Base-by-base conservation (phyloP, 2,113 vertebrate species). In the Salvelinus fontinalis region DNA sequence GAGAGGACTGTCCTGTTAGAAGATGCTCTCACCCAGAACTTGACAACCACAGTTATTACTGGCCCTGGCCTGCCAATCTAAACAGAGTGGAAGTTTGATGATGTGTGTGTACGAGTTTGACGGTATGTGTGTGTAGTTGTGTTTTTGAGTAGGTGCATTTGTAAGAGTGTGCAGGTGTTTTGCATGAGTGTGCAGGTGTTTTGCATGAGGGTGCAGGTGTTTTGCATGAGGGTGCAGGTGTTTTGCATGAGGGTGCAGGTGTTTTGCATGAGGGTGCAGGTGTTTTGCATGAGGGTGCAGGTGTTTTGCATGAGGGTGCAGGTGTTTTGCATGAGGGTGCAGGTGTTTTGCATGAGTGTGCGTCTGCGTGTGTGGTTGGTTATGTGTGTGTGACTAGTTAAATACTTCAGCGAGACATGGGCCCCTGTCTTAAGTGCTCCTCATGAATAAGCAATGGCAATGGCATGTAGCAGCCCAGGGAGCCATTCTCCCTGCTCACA, bases 361-460 rank as follows among this genome's bases (percentile, higher is more conserved):
- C 22, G 20, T 69, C 6, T 69, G 67, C 13, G 13, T 66, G 64
- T 66, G 64, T 66, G 6, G 59, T 18, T 27, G 65, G 5, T 24
- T 27, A 24, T 2, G 65, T 12, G 65, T 67, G 26, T 67, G 13
- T 34, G 12, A 13, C 29, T 16, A 54, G 51, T 54, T 18, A 54
- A 18, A 22, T 66, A 22, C 24, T 14, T 27, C 64, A 16, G 9
- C 5, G 3, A 29, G 26, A 14, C 64, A 5, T 0, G 4, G 60
- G 26, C 24, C 27, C 2, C 22, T 16, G 51, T 16, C 13, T 54
- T 54, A 66, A 11, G 22, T 18, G 49, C 7, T 24, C 49, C 49
- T 71, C 24, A 54, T 71, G 70, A 71, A 71, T 71, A 57, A 71
- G 49, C 70, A 22, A 77, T 71, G 75, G 54, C 48, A 67, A 49